Evolutionary conservation across 2,797 vertebrate genomes (phyloP), one percentile per base, ranked within the genome.

Genomic region (Halcyon badia): DNA sequence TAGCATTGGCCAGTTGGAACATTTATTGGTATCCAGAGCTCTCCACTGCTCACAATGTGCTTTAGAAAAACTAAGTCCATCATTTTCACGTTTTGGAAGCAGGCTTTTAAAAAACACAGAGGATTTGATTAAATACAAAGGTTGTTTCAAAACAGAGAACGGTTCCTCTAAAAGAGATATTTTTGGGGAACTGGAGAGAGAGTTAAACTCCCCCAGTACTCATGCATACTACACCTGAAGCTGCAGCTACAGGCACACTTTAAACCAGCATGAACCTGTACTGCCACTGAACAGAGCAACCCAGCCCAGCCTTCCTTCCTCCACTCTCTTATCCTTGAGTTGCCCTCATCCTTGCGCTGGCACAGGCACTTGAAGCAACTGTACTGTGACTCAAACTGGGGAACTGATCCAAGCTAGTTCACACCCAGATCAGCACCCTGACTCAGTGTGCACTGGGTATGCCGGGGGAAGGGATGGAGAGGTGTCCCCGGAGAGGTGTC

Each of bases 1-100:
- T 72, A 96, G 66, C 62, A 82, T 2, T 57, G 92, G 88, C 78
- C 88, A 94, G 70, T 87, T 94, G 92, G 95, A 93, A 87, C 71
- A 49, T 70, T 89, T 73, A 84, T 44, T 49, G 81, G 42, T 87
- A 77, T 24, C 66, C 86, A 85, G 91, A 92, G 78, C 93, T 89
- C 81, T 77, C 44, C 83, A 68, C 57, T 28, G 52, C 80, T 80
- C 73, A 82, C 41, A 60, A 30, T 2, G 71, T 44, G 57, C 49
- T 84, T 82, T 58, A 89, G 66, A 80, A 92, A 86, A 87, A 93
- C 6, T 7, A 75, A 52, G 70, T 52, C 62, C 68, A 65, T 62
- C 80, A 35, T 73, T 64, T 92, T 77, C 73, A 71, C 0, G 0
- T 28, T 76, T 56, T 46, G 86, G 44, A 90, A 96, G 54, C 31